Conservation (phyloP, 2,797 vertebrate genomes). For the Leptatherina wallacei region DNA sequence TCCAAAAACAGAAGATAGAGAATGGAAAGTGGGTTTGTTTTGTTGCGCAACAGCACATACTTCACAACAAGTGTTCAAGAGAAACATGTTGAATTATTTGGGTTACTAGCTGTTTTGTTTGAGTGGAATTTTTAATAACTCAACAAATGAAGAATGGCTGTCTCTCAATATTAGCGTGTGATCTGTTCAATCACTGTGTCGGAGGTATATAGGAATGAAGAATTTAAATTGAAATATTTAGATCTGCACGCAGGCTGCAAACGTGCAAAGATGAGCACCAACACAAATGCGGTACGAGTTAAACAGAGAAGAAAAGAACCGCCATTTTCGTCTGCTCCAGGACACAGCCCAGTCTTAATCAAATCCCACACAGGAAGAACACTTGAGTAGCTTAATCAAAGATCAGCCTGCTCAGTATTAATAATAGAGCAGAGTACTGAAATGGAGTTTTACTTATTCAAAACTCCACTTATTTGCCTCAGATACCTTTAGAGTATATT, state of each 20-base stretch:
- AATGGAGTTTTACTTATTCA: constrained; percentile 91
- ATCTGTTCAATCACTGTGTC: background rate
- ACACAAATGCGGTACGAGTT: constrained; percentile 6
- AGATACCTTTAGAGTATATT: constrained; percentile 79
- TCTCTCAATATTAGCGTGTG: background rate
- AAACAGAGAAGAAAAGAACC: constrained; percentile 38
- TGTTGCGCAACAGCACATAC: background rate
- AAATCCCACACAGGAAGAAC: constrained; percentile 84
- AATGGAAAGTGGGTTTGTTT: background rate
- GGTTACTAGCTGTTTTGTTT: constrained; percentile 2
- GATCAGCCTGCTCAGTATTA: constrained; percentile 85
- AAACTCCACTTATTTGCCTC: constrained; percentile 79
- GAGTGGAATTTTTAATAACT: background rate
- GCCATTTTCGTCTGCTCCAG: constrained; percentile 69
- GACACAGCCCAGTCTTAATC: constrained; percentile 81
- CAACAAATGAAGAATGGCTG: constrained; percentile 30
- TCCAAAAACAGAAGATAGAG: constrained; percentile 21
- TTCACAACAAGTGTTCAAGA: constrained; percentile 13
- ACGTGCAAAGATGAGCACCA: background rate
- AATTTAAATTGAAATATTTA: background rate
- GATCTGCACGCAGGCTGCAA: background rate
- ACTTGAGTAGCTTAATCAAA: constrained; percentile 86
- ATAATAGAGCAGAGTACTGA: constrained; percentile 85
- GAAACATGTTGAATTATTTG: constrained; percentile 1
- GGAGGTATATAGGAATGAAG: background rate